Percentiles rank a stretch among this genome's conserved stretches.
phyloP scores from a whole-genome alignment of 2,113 vertebrate species.

The Erythrolamprus reginae region DNA sequence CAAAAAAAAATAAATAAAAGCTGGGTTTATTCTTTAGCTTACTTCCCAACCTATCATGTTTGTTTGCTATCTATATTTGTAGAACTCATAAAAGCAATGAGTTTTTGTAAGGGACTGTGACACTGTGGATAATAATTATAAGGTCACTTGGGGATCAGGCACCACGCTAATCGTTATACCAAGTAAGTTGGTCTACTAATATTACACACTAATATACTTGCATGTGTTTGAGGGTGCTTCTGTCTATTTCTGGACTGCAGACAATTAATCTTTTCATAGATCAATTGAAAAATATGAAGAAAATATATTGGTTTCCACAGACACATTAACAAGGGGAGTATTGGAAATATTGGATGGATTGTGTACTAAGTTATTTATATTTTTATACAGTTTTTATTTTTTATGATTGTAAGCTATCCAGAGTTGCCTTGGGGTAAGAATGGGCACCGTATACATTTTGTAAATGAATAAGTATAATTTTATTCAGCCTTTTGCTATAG shows the following conservation, averaged over 20 bases:
- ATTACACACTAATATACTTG: not conserved
- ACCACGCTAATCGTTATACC: not conserved
- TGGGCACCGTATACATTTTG: not conserved
- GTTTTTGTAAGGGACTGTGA: not conserved
- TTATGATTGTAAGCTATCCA: not conserved
- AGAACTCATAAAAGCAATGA: not conserved
- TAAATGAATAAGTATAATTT: not conserved
- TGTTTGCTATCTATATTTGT: not conserved
- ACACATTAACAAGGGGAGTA: not conserved
- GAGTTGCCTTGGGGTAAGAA: not conserved
- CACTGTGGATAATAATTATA: not conserved
- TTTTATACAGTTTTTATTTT: not conserved
- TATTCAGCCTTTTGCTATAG: not conserved
- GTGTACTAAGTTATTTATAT: not conserved
- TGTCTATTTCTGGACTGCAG: not conserved
- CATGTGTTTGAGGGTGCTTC: not conserved
- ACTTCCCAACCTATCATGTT: not conserved
- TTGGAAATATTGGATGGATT: not conserved
- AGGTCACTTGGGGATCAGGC: not conserved
- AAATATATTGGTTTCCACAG: not conserved
- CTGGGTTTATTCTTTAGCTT: not conserved
- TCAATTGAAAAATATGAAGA: not conserved
- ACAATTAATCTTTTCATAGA: not conserved
- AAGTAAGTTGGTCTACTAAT: not conserved
- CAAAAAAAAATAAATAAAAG: no score